Evolutionary conservation across 2,113 vertebrate genomes (phyloP), one percentile per base, ranked within the genome.

Genomic region (Hoplias malabaricus): DNA sequence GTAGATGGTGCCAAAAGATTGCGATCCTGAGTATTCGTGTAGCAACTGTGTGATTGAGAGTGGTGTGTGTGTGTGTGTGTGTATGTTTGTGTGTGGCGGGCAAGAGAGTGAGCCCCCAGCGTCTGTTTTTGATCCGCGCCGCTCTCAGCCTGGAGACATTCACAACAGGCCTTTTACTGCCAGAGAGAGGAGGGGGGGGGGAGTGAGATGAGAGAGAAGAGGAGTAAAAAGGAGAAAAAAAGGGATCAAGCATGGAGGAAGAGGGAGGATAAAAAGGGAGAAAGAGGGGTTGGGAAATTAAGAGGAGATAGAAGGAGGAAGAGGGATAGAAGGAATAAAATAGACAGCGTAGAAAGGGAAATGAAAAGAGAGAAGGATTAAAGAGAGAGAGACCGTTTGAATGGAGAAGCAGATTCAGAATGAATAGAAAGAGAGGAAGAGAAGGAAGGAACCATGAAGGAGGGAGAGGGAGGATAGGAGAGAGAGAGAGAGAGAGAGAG

Each of bases 91-190:
- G 62, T 9, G 80, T 31, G 57, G 34, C 36, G 10, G 48, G 23
- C 33, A 46, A 7, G 31, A 31, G 69, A 8, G 74, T 21, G 38
- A 75, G 72, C 77, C 77, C 54, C 73, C 19, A 59, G 67, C 43
- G 77, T 66, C 77, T 68, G 77, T 72, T 79, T 82, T 77, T 83
- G 77, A 78, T 84, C 77, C 33, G 25, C 23, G 46, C 57, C 54
- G 68, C 56, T 81, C 62, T 69, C 65, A 77, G 80, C 69, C 8
- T 67, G 46, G 69, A 77, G 54, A 72, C 69, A 63, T 82, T 80
- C 78, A 82, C 68, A 67, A 73, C 75, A 57, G 79, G 78, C 81
- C 80, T 84, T 81, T 77, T 77, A 81, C 82, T 79, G 75, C 82
- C 77, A 68, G 77, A 27, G 73, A 29, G 27, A 43, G 50, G 40